Percentiles rank a stretch among this genome's conserved stretches.
Conservation (phyloP, 2,888 invertebrate genomes). For the Toxonevra muliebris region DNA sequence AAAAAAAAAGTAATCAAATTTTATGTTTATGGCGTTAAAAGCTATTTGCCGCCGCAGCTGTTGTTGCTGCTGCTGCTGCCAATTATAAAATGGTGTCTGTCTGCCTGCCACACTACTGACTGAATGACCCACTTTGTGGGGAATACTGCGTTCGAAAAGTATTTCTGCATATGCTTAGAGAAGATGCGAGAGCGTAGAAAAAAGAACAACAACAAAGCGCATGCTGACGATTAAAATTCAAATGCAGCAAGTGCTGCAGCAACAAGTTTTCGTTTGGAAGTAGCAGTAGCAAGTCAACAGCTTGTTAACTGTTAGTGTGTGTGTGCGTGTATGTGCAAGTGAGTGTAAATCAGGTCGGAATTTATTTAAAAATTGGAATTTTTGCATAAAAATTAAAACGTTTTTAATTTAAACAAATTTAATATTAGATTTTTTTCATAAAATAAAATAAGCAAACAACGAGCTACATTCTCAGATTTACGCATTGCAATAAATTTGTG, state of each 20-base stretch:
- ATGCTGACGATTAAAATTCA: background rate
- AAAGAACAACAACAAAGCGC: background rate
- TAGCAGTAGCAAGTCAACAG: too few species aligned
- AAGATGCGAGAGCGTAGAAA: background rate
- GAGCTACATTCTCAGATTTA: too few species aligned
- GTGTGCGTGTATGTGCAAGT: too few species aligned
- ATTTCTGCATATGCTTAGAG: background rate
- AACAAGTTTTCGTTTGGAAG: constrained; percentile 3
- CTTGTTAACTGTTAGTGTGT: too few species aligned
- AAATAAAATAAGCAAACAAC: too few species aligned
- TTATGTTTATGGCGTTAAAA: background rate
- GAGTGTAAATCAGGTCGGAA: too few species aligned
- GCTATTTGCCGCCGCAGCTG: background rate
- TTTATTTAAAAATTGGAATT: too few species aligned
- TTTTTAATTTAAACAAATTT: too few species aligned
- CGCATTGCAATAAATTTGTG: too few species aligned
- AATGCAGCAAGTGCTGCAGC: background rate
- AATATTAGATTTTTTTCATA: too few species aligned
- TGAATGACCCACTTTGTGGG: constrained; percentile 30
- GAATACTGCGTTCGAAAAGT: background rate
- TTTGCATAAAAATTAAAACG: too few species aligned
- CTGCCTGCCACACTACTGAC: constrained; percentile 25
- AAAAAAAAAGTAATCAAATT: too few species aligned
- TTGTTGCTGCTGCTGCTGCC: background rate
- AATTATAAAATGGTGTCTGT: background rate